Base-by-base conservation (phyloP, 2,113 vertebrate species). In the Oreotrochilus melanogaster region DNA sequence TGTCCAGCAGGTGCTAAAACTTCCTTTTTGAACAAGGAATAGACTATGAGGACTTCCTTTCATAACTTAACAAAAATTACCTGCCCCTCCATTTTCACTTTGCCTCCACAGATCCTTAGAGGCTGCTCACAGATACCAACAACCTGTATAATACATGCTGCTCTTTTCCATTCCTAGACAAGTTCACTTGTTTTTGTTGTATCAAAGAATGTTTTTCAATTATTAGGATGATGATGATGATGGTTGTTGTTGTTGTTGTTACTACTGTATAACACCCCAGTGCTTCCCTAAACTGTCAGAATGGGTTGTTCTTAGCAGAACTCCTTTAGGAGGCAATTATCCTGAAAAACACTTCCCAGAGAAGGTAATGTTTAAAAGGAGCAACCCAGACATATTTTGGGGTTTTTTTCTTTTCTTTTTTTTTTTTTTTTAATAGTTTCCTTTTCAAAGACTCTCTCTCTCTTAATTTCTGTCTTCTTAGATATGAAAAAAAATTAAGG, bases 401-500 rank as follows among this genome's bases (percentile, higher is more conserved):
- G 37, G 37, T 21, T 5, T 15, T 78, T 3, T 57, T 64, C 27
- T 13, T 7, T 27, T 33, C 18, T 54, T 51, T 21, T 5, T 15
- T 73, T 3, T 31, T 13, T 8, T 27, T 33, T 65, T 83, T 62
- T 23, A 48, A 78, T 4, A 31, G 11, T 25, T 82, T 74, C 9
- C 50, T 91, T 81, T 79, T 60, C 53, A 33, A 73, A 33, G 54
- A 50, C 92, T 73, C 31, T 74, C 12, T 37, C 3, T 86, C 61
- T 60, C 35, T 50, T 86, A 43, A 54, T 88, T 82, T 95, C n/a
- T 70, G 24, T 58, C 28, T 11, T 60, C 61, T 73, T 60, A 70
- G 33, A 62, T 48, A 22, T 91, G 72, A 81, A 91, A 92, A 94
- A 60, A 91, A 86, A 58, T 64, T 67, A 64, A 62, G 43, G 48